Evolutionary conservation across 2,113 vertebrate species (phyloP).

Genomic region (Bufo bufo): DNA sequence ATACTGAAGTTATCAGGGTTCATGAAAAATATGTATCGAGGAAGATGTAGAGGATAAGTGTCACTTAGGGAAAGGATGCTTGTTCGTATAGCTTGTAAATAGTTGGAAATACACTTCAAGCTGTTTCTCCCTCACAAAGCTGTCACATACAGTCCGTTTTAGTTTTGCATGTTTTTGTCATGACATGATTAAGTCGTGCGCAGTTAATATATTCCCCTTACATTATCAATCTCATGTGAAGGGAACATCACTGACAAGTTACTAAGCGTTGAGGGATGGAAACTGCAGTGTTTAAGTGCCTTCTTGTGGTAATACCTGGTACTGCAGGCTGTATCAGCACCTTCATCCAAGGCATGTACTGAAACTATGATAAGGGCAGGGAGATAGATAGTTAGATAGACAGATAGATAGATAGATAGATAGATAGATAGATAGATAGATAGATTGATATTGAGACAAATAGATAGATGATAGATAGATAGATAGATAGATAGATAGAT

Average conservation of each 20-base stretch:
- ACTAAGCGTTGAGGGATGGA: constrained; percentile 26
- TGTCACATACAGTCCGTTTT: constrained; percentile 22
- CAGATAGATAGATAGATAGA: neutral
- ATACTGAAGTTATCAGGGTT: too few relatives aligned
- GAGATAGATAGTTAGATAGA: neutral
- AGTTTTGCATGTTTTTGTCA: neutral
- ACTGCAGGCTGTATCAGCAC: constrained; percentile 61
- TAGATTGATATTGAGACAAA: too few relatives aligned
- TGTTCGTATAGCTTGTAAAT: constrained; percentile 2
- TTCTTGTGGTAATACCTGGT: constrained; percentile 72
- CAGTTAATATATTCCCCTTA: constrained; percentile 12
- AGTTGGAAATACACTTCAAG: neutral
- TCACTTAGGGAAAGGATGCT: neutral
- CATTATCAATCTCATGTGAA: constrained; percentile 7
- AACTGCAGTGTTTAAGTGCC: constrained; percentile 74
- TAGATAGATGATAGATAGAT: too few relatives aligned
- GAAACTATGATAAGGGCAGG: neutral
- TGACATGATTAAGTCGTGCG: neutral
- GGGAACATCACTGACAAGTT: neutral
- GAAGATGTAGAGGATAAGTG: neutral
- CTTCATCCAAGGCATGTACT: neutral
- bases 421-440: neutral
- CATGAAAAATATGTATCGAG: neutral
- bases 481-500: too few relatives aligned
- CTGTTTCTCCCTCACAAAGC: neutral